phyloP scores from a whole-genome alignment of 2,113 vertebrate genomes.

The Saccopteryx bilineata region DNA sequence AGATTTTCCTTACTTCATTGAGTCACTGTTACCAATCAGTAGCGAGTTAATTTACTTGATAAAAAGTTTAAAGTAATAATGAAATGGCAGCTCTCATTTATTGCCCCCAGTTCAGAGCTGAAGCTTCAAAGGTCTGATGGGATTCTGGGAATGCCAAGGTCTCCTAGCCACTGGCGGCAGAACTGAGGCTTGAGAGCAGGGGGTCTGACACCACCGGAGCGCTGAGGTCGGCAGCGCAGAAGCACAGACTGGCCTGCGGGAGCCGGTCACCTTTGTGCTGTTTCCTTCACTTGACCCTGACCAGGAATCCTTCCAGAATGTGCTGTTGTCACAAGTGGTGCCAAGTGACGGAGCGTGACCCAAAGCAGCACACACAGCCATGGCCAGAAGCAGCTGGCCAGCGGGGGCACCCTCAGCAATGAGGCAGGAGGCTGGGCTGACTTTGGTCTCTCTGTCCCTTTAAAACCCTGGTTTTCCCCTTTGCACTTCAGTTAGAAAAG shows the following conservation, averaged over 20 bases:
- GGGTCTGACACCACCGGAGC: not conserved
- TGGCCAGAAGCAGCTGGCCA: not conserved
- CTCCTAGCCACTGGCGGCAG: not conserved
- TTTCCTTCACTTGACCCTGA: not conserved
- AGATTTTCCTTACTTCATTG: conserved; percentile 8
- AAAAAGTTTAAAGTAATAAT: not conserved
- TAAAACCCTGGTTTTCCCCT: not conserved
- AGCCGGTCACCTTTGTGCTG: not conserved
- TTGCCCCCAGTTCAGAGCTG: not conserved
- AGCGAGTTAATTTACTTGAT: not conserved
- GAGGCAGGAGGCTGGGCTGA: not conserved
- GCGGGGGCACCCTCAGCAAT: not conserved
- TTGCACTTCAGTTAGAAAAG: not conserved
- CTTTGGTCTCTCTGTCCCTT: not conserved
- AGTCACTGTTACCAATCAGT: not conserved
- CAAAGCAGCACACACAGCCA: accelerated
- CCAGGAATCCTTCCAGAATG: not conserved
- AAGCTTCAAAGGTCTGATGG: not conserved
- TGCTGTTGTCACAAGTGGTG: not conserved
- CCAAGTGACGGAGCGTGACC: not conserved
- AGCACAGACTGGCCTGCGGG: not conserved
- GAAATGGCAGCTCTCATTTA: not conserved
- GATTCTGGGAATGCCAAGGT: not conserved
- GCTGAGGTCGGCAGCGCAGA: not conserved
- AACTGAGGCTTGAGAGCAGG: not conserved